Conservation (phyloP, 2,113 vertebrate genomes). For the Cephalopterus ornatus region DNA sequence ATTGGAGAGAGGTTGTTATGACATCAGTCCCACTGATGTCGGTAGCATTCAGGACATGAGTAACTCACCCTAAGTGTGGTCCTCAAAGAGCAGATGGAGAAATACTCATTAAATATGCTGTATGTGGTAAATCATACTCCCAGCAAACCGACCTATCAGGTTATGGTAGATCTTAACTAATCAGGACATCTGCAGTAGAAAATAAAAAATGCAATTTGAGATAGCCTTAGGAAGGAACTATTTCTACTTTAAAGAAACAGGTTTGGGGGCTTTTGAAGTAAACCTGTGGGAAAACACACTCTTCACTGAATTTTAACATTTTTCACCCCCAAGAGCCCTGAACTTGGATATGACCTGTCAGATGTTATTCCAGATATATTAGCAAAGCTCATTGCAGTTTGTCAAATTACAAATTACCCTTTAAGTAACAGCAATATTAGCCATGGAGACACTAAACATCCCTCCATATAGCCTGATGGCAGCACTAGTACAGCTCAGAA, state of each 20-base stretch:
- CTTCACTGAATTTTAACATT: background rate
- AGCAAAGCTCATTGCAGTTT: background rate
- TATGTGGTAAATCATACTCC: background rate
- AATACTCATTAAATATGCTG: background rate
- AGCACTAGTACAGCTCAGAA: background rate
- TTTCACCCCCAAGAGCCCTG: background rate
- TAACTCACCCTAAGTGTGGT: background rate
- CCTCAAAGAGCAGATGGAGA: background rate
- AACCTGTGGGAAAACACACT: background rate
- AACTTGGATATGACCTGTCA: background rate
- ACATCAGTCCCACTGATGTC: background rate
- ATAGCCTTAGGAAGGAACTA: background rate
- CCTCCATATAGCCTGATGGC: background rate
- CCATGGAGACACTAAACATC: background rate
- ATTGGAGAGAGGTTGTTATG: background rate
- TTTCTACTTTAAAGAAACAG: background rate
- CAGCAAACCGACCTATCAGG: background rate
- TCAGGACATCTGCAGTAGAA: background rate
- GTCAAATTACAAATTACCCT: background rate
- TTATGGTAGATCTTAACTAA: background rate
- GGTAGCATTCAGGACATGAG: background rate
- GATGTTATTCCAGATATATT: background rate
- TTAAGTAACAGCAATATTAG: background rate
- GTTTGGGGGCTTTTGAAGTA: background rate
- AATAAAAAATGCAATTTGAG: background rate